phyloP scores from a whole-genome alignment of 2,797 vertebrate genomes.

The Tiaroga cobitis region DNA sequence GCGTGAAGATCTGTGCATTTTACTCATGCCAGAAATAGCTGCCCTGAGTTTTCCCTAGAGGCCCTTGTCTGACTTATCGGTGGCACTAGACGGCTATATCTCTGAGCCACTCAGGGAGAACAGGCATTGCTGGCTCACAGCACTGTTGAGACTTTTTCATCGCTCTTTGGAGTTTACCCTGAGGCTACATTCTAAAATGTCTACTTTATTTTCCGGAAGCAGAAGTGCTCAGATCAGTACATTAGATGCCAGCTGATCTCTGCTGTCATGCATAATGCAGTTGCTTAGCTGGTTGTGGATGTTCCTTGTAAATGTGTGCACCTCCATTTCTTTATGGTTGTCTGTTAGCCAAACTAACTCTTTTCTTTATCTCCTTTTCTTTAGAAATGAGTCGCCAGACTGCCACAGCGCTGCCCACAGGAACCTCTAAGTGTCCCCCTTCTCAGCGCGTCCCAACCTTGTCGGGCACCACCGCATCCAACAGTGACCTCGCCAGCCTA shows the following conservation, averaged over 20 bases:
- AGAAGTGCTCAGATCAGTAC: neutral
- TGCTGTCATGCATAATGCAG: conserved; percentile 11
- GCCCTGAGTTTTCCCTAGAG: conserved; percentile 39
- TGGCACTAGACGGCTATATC: conserved; percentile 41
- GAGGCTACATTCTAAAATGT: conserved; percentile 4
- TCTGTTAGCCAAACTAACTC: neutral
- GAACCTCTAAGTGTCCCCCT: conserved; percentile 97
- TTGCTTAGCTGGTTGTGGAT: neutral
- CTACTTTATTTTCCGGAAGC: neutral
- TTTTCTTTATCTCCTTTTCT: conserved; percentile 34
- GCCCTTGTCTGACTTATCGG: conserved; percentile 46
- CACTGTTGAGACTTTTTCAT: neutral
- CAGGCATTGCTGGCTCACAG: conserved; percentile 5
- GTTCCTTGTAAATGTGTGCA: neutral
- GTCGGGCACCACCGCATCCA: conserved; percentile 97
- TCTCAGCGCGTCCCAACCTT: conserved; percentile 96
- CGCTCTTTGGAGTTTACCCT: neutral
- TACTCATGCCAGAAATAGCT: conserved; percentile 58
- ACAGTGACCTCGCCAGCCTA: conserved; percentile 98
- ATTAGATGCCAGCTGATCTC: conserved; percentile 20
- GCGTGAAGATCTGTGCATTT: conserved; percentile 43
- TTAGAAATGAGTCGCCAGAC: conserved; percentile 99
- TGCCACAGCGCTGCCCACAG: conserved; percentile 95
- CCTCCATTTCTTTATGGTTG: neutral
- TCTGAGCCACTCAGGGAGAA: conserved; percentile 33